These are phyloP conservation scores for Malachius bipustulatus DNA, from an alignment of 2,888 invertebrate species.

Conservation along the genomic window DNA sequence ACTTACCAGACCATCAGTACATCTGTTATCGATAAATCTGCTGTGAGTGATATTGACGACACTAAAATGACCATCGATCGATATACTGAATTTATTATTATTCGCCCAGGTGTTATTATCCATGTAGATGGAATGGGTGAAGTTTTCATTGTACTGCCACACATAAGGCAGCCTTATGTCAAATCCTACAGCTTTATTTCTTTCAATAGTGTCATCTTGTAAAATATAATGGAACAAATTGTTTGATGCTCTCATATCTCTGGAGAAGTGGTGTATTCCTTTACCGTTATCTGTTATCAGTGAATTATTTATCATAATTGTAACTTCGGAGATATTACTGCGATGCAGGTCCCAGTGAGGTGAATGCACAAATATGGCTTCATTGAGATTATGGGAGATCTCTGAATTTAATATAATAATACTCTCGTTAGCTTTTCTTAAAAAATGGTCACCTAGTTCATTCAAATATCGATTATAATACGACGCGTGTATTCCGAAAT, in stretches of 20 bases:
- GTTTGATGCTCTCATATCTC: constrained; percentile 89
- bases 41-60: constrained; percentile 78
- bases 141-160: constrained; percentile 90
- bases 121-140: constrained; percentile 80
- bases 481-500: constrained; percentile 65
- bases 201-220: constrained; percentile 73
- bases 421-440: constrained; percentile 80
- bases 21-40: constrained; percentile 72
- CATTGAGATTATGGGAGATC: constrained; percentile 65
- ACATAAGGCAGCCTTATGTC: constrained; percentile 85
- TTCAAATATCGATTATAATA: constrained; percentile 84
- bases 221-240: constrained; percentile 93
- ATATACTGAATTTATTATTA: constrained; percentile 74
- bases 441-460: constrained; percentile 72
- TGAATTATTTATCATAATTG: constrained; percentile 76
- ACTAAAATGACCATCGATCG: constrained; percentile 89
- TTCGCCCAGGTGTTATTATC: constrained; percentile 78
- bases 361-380: constrained; percentile 71
- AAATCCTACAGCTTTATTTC: constrained; percentile 78
- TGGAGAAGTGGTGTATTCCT: constrained; percentile 80
- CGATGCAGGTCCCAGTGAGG: constrained; percentile 77
- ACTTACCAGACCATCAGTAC: constrained; percentile 66
- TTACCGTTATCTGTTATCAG: constrained; percentile 77
- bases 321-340: constrained; percentile 82
- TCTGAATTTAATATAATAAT: constrained; percentile 69